These are phyloP conservation scores for Ostrea edulis DNA, from an alignment of 1,140 invertebrate species.

Conservation along the genomic window DNA sequence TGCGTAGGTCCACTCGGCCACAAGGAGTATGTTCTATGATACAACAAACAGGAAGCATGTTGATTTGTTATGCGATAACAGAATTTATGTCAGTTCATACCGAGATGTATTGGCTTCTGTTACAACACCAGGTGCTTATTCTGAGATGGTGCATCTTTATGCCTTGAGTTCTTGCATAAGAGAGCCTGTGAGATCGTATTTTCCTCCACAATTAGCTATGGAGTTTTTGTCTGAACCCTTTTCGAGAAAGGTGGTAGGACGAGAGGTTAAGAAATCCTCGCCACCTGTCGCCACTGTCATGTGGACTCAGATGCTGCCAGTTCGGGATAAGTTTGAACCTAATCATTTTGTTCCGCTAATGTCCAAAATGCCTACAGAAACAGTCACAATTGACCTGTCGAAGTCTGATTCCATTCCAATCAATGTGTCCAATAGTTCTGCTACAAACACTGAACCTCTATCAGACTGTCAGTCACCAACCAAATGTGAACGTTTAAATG, in stretches of 20 bases:
- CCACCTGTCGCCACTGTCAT: constrained; percentile 21
- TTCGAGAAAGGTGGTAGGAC: constrained; percentile 40
- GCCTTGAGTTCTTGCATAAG: constrained; percentile 42
- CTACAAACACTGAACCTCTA: no score
- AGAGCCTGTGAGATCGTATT: constrained; percentile 45
- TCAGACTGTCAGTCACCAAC: no score
- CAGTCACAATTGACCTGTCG: no score
- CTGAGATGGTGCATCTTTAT: constrained; percentile 54
- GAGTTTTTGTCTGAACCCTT: constrained; percentile 42
- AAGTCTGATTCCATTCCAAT: no score
- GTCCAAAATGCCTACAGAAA: no score
- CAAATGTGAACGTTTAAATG: no score
- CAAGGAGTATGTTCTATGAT: constrained; percentile 34
- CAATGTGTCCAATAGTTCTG: no score
- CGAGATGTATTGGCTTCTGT: background rate
- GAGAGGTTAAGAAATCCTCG: constrained; percentile 27
- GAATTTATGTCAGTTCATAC: constrained; percentile 45
- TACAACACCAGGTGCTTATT: background rate
- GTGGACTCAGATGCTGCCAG: constrained; percentile 16
- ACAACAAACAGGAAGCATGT: background rate
- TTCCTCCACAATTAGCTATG: background rate
- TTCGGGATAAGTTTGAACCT: background rate
- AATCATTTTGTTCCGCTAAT: constrained; percentile 53
- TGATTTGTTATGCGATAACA: constrained; percentile 48
- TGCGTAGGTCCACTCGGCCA: no score